phyloP scores from a whole-genome alignment of 1,140 invertebrate species.

The Habropoda laboriosa region DNA sequence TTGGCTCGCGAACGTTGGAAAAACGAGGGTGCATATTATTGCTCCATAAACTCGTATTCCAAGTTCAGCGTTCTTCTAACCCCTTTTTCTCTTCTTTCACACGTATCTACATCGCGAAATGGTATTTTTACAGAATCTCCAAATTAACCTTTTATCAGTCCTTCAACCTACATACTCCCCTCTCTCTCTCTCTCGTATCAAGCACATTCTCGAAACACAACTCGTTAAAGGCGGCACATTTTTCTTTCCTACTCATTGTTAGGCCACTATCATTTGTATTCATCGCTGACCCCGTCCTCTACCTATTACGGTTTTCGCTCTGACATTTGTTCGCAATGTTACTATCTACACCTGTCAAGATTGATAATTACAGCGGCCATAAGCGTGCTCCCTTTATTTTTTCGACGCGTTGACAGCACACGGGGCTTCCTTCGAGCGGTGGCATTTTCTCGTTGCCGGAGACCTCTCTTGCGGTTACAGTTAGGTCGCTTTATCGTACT shows the following conservation, averaged over 20 bases:
- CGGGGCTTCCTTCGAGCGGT: neutral
- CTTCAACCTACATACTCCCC: no score
- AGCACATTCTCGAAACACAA: neutral
- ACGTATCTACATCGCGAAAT: no score
- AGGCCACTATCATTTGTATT: constrained; percentile 48
- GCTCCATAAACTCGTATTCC: neutral
- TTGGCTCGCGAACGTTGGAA: neutral
- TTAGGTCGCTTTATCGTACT: constrained; percentile 37
- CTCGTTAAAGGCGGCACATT: neutral
- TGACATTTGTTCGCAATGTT: constrained; percentile 39
- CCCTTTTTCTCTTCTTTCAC: neutral
- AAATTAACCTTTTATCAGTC: no score
- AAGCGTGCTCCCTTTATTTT: neutral
- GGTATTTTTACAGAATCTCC: no score
- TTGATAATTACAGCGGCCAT: constrained; percentile 21
- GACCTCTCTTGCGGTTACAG: constrained; percentile 12
- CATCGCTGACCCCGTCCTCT: constrained; percentile 26
- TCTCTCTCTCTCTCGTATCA: no score
- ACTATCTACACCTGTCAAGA: constrained; percentile 9
- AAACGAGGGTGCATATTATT: neutral
- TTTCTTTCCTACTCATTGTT: neutral
- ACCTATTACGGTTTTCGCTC: constrained; percentile 42
- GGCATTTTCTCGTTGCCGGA: neutral
- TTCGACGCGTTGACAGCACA: neutral
- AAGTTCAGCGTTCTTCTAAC: neutral